phyloP scores from a whole-genome alignment of 2,113 vertebrate genomes.

The Galemys pyrenaicus region DNA sequence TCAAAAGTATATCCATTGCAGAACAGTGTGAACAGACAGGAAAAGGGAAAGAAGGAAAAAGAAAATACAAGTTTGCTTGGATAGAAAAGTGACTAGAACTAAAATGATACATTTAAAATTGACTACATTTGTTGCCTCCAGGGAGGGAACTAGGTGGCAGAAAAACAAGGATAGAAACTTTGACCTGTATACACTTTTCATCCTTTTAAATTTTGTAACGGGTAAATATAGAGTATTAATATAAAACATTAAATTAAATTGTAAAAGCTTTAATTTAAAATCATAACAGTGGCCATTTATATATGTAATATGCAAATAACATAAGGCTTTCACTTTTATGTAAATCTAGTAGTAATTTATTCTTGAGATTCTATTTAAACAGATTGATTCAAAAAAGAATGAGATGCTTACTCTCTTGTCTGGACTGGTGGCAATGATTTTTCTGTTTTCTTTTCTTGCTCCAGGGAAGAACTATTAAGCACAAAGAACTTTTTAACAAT shows the following conservation, averaged over 20 bases:
- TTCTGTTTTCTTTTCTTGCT: conserved; percentile 88
- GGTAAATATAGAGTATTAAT: background rate
- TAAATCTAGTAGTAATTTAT: conserved; percentile 19
- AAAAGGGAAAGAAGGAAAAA: background rate
- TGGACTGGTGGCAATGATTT: conserved; percentile 82
- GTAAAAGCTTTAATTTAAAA: conserved; percentile 38
- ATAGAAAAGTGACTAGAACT: background rate
- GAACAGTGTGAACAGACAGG: background rate
- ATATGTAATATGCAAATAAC: background rate
- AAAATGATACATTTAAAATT: background rate
- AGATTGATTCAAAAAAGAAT: background rate
- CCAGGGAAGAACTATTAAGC: conserved; percentile 87
- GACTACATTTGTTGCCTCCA: conserved; percentile 26
- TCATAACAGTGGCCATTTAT: background rate
- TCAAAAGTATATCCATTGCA: background rate
- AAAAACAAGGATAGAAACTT: background rate
- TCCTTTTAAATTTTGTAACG: background rate
- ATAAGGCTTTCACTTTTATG: background rate
- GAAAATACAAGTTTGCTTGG: background rate
- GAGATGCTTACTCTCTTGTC: conserved; percentile 87
- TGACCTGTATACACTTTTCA: background rate
- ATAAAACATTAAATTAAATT: conserved; percentile 5
- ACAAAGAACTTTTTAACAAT: conserved; percentile 30
- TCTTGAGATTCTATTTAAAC: conserved; percentile 16
- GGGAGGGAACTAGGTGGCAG: background rate